A percentile compares a stretch with the other conserved stretches of the same genome.
Conservation (phyloP, 2,113 vertebrate genomes). For the Rissa tridactyla region DNA sequence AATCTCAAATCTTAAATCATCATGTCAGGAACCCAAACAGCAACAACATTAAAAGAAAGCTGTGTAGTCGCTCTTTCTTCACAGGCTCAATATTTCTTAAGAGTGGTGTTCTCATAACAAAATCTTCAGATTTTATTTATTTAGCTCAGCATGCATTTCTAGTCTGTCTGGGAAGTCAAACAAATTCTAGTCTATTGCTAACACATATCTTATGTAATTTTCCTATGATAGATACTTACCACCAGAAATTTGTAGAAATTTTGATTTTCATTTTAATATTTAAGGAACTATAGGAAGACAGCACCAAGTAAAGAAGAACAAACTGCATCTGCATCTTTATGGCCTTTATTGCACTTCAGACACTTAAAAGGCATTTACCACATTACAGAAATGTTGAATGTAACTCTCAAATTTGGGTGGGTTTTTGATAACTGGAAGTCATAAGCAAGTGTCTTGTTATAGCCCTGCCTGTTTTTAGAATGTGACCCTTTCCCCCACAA, state of each 20-base stretch:
- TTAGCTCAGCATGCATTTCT: background rate
- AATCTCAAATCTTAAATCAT: slow-evolving; percentile 99
- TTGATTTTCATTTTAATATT: background rate
- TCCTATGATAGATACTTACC: background rate
- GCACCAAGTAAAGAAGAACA: background rate
- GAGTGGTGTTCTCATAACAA: background rate
- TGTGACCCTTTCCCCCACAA: background rate
- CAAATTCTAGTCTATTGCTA: background rate
- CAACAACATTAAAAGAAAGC: slow-evolving; percentile 67
- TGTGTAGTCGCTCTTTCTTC: background rate
- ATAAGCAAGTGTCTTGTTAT: background rate
- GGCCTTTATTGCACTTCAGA: background rate
- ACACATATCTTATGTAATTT: background rate
- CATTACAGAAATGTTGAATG: background rate
- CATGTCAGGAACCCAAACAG: slow-evolving; percentile 98
- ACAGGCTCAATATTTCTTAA: too few relatives aligned
- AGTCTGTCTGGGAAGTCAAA: background rate
- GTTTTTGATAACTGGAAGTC: background rate
- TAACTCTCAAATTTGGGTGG: background rate
- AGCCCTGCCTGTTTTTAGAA: background rate
- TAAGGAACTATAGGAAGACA: background rate
- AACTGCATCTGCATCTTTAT: background rate
- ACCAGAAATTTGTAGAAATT: background rate
- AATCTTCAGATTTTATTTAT: too few relatives aligned
- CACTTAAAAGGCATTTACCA: background rate